These are phyloP conservation scores for Tinamus guttatus DNA, from an alignment of 2,113 vertebrate species.

Conservation along the genomic window DNA sequence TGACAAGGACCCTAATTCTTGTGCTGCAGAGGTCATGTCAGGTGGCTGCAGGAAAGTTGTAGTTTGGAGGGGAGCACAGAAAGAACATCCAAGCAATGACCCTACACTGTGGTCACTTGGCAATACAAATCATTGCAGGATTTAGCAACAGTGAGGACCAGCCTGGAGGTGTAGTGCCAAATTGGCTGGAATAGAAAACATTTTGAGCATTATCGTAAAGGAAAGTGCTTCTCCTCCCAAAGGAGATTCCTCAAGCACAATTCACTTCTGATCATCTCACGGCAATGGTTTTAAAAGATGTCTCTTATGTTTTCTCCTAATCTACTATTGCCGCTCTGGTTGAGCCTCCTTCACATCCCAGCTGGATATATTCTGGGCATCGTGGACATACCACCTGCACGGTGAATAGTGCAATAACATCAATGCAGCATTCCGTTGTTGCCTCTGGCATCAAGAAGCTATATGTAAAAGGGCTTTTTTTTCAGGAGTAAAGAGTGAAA, in stretches of 20 bases:
- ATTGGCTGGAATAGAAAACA: not conserved
- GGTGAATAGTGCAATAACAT: fast-evolving
- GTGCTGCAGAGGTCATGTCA: not conserved
- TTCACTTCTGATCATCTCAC: fast-evolving
- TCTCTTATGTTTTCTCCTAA: too few relatives aligned
- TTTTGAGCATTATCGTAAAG: not conserved
- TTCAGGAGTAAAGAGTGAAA: not conserved
- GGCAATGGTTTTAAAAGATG: not conserved
- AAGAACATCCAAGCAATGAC: not conserved
- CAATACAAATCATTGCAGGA: not conserved
- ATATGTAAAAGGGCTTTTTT: not conserved
- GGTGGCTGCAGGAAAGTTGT: not conserved
- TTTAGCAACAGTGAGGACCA: not conserved
- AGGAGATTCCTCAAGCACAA: not conserved
- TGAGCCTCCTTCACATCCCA: not conserved
- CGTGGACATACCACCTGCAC: not conserved
- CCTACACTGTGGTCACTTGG: not conserved
- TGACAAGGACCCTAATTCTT: not conserved
- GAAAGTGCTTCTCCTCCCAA: not conserved
- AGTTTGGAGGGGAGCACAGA: not conserved
- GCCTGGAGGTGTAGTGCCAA: not conserved
- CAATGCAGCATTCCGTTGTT: not conserved
- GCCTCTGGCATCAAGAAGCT: not conserved
- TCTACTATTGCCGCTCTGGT: not conserved
- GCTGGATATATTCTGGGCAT: not conserved